Conservation (phyloP, 1,140 invertebrate genomes). For the Chrysomallon squamiferum region DNA sequence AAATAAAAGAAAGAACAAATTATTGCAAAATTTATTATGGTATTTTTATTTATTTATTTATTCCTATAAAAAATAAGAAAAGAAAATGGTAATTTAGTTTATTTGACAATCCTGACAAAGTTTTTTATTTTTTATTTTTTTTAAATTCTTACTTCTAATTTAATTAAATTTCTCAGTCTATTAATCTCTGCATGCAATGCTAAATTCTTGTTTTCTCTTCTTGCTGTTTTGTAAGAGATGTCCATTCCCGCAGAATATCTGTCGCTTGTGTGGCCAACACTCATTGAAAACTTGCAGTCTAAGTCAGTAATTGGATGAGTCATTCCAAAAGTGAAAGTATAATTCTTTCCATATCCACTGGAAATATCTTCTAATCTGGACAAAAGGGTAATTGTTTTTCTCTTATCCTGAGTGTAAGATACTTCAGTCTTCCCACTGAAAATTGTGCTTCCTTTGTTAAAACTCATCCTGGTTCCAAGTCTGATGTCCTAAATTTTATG, state of each 20-base stretch:
- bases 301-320: constrained; percentile 47
- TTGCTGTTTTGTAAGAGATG: constrained; percentile 42
- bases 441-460: constrained; percentile 27
- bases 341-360: constrained; percentile 31
- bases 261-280: constrained; percentile 27
- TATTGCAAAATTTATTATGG: too few species aligned
- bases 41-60: too few species aligned
- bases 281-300: constrained; percentile 40
- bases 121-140: too few species aligned
- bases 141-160: constrained; percentile 34
- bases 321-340: constrained; percentile 36
- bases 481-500: constrained; percentile 24
- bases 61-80: too few species aligned
- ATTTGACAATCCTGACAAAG: too few species aligned
- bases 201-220: constrained; percentile 32
- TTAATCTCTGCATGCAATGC: constrained; percentile 50
- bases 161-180: constrained; percentile 43
- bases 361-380: constrained; percentile 48
- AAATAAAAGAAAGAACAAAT: too few species aligned
- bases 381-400: constrained; percentile 49
- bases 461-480: constrained; percentile 29
- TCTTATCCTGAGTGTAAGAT: constrained; percentile 42
- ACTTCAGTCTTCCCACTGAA: constrained; percentile 53
- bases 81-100: too few species aligned
- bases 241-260: constrained; percentile 35